Evolutionary conservation across 2,888 invertebrate genomes (phyloP), one percentile per base, ranked within the genome.

Genomic region (Acheta domesticus): DNA sequence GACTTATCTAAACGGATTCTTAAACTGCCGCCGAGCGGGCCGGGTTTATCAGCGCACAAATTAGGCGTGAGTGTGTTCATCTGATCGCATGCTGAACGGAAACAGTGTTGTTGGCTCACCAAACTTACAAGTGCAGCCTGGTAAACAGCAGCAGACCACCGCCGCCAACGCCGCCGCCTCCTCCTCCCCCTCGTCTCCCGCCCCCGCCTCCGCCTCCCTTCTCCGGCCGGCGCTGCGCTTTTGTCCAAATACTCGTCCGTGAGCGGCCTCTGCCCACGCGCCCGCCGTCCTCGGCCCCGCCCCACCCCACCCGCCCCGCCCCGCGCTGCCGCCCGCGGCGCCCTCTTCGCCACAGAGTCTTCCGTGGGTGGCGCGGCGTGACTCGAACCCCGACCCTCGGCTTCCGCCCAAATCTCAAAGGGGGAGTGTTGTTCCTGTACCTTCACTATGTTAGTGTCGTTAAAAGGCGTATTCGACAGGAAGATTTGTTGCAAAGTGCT

Each of bases 1-100:
- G 62, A 62, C 62, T 62, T 62, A 62, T 62, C 62, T 62, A 62
- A 62, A 62, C 62, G 62, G 62, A 62, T 62, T 62, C 62, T 62
- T 62, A 62, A 19, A 62, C 16, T n/a, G 62, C 14, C 62, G 5
- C n/a, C 62, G 62, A 62, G 62, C n/a, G 62, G n/a, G 62, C n/a
- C 62, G 62, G n/a, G 62, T 19, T 62, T 62, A 62, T 62, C 14
- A 62, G 62, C 14, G 62, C 62, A 62, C 62, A 62, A 62, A 62
- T 62, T 62, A 62, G 62, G n/a, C 14, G 62, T 19, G 62, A 62
- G 62, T 19, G 62, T 62, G 62, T 62, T 62, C 62, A 62, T 62
- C 62, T 62, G 62, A 62, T 62, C 62, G 62, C 62, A 62, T 62
- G 62, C n/a, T 62, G 62, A 62, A 62, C 62, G 62, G 62, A 62